Conservation (phyloP, 2,797 vertebrate genomes). For the Champsocephalus gunnari region DNA sequence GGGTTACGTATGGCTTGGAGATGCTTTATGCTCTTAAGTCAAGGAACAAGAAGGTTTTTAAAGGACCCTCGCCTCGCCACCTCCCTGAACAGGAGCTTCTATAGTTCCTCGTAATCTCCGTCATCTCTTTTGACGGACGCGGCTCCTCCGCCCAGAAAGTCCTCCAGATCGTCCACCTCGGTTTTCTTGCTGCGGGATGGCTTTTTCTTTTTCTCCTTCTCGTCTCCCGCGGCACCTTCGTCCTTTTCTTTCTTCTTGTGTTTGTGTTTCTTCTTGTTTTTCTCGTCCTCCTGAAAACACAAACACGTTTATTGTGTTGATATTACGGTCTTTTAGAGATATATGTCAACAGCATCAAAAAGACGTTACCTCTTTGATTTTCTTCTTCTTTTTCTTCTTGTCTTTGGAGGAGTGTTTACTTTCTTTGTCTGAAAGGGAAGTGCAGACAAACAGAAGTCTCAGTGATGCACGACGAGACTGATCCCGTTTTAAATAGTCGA, state of each 20-base stretch:
- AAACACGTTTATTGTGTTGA: background rate
- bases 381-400: slow-evolving; percentile 97
- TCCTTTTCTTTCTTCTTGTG: slow-evolving; percentile 91
- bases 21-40: slow-evolving; percentile 67
- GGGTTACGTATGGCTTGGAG: slow-evolving; percentile 77
- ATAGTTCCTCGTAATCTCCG: slow-evolving; percentile 97
- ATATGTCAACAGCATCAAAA: too few relatives aligned
- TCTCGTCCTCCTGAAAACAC: slow-evolving; percentile 90
- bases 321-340: background rate
- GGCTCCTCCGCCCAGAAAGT: slow-evolving; percentile 90
- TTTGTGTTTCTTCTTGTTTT: slow-evolving; percentile 91
- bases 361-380: slow-evolving; percentile 90
- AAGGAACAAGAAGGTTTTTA: slow-evolving; percentile 38
- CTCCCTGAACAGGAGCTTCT: slow-evolving; percentile 57
- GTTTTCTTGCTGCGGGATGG: slow-evolving; percentile 85
- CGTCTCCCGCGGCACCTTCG: slow-evolving; percentile 77
- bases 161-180: slow-evolving; percentile 92
- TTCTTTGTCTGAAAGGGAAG: slow-evolving; percentile 86
- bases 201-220: slow-evolving; percentile 85
- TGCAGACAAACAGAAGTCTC: slow-evolving; percentile 7
- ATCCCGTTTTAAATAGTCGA: background rate
- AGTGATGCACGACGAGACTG: background rate
- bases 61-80: slow-evolving; percentile 23
- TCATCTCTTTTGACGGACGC: slow-evolving; percentile 82
- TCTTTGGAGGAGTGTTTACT: slow-evolving; percentile 87